Evolutionary conservation across 2,113 vertebrate genomes (phyloP).

Genomic region (Phyllostomus hastatus): DNA sequence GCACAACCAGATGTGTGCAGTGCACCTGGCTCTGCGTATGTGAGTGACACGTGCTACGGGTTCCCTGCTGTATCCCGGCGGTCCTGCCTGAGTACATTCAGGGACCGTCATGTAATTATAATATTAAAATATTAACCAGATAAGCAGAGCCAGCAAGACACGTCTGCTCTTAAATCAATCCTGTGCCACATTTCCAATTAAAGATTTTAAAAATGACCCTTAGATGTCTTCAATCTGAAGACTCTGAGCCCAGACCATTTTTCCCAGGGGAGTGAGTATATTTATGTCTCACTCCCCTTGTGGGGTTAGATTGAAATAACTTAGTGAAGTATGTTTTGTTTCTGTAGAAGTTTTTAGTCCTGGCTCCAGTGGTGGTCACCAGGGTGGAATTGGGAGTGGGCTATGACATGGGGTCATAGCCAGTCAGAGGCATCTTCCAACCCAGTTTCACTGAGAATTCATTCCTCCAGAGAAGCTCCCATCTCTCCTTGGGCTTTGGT

Average conservation of each 20-base stretch:
- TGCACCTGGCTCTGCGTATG: neutral
- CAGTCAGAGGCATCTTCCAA: neutral
- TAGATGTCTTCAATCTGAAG: neutral
- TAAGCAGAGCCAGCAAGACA: neutral
- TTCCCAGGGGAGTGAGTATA: neutral
- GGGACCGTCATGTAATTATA: neutral
- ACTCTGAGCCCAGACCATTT: neutral
- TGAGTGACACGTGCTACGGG: rapidly evolving
- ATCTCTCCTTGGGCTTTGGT: neutral
- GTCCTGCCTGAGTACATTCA: neutral
- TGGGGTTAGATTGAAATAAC: neutral
- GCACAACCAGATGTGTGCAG: too few relatives aligned
- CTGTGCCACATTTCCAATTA: neutral
- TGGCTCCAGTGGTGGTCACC: neutral
- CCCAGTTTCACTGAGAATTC: neutral
- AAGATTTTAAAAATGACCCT: neutral
- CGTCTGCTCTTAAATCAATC: neutral
- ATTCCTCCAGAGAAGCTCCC: neutral
- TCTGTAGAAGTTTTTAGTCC: neutral
- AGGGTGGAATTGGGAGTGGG: too few relatives aligned
- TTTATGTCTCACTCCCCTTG: neutral
- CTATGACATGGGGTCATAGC: neutral
- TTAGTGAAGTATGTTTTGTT: neutral
- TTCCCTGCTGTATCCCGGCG: neutral
- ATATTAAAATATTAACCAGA: neutral